Evolutionary conservation across 2,797 vertebrate species (phyloP), one percentile per base, ranked within the genome.

Genomic region (Alectoris magna): DNA sequence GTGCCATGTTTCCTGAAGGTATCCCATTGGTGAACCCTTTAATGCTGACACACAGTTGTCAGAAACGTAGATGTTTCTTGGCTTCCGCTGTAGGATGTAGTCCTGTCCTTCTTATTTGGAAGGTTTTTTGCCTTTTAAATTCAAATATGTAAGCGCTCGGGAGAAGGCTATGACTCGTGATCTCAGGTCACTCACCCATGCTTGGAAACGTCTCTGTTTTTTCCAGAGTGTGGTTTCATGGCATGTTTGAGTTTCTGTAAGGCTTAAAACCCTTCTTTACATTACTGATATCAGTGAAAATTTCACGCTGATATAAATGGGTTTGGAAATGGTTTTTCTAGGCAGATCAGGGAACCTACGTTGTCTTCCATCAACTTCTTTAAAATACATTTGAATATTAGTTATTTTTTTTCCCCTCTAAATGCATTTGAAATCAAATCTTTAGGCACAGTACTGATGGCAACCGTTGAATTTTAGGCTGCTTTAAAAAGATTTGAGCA

Each of bases 131-230:
- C n/a, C 43, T 77, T 71, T 39, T 6, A 21, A 81, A n/a, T 36
- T 55, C 7, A 17, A 1, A 5, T 17, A 7, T 53, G 27, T 43
- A 19, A 4, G 0, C 17, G 26, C 21, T 63, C 36, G 41, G 23
- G 7, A 22, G 34, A 69, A 48, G 10, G 24, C 6, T 23, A 2
- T 0, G 2, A 17, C 49, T 75, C 15, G 4, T 3, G 4, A 13
- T 72, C 44, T 64, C 21, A 24, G 43, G 59, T 43, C 13, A 7
- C 10, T 67, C 23, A 21, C 22, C 24, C 63, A 24, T 29, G 51
- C 44, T 81, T 53, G 41, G 43, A 90, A 88, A 64, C 4, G 14
- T 21, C 36, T 41, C 11, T 64, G 24, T 34, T 17, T 63, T 17
- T 18, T 29, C 19, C 51, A 73, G 55, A 78, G 34, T 73, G 36